phyloP scores from a whole-genome alignment of 2,888 invertebrate genomes.

The Apamea monoglypha region DNA sequence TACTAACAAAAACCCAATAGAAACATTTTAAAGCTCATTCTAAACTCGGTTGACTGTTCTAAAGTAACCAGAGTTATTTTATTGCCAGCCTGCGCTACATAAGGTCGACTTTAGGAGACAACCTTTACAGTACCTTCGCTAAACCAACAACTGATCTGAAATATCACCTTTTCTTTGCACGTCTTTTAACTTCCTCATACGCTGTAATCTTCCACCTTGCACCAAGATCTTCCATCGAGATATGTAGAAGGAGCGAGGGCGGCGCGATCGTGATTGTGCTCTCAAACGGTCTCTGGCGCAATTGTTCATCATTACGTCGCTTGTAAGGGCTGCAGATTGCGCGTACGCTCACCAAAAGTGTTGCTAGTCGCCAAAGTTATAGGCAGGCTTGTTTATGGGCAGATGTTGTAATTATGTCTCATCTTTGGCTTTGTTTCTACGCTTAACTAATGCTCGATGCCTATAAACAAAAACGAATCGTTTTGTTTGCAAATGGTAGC shows the following conservation, averaged over 20 bases:
- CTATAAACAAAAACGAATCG: background rate
- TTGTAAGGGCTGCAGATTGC: constrained; percentile 64
- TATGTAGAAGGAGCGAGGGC: constrained; percentile 74
- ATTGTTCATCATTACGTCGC: constrained; percentile 78
- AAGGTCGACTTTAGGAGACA: background rate
- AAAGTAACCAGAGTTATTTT: background rate
- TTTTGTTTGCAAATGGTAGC: background rate
- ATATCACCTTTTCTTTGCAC: background rate
- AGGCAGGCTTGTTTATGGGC: constrained; percentile 29
- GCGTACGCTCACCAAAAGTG: constrained; percentile 47
- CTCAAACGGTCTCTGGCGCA: constrained; percentile 73
- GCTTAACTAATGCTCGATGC: background rate
- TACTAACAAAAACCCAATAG: no score
- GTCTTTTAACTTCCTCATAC: background rate
- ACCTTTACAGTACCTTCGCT: background rate
- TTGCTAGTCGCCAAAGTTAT: constrained; percentile 48
- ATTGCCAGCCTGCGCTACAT: background rate
- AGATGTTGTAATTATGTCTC: constrained; percentile 33
- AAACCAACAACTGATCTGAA: background rate
- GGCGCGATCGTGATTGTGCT: constrained; percentile 80
- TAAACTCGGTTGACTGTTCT: background rate
- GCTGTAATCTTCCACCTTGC: constrained; percentile 54
- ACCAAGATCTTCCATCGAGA: constrained; percentile 65
- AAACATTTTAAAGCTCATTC: background rate
- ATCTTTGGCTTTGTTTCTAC: constrained; percentile 11